These are phyloP conservation scores for Heliconius eleuchia DNA, from an alignment of 1,140 invertebrate genomes.

Conservation along the genomic window DNA sequence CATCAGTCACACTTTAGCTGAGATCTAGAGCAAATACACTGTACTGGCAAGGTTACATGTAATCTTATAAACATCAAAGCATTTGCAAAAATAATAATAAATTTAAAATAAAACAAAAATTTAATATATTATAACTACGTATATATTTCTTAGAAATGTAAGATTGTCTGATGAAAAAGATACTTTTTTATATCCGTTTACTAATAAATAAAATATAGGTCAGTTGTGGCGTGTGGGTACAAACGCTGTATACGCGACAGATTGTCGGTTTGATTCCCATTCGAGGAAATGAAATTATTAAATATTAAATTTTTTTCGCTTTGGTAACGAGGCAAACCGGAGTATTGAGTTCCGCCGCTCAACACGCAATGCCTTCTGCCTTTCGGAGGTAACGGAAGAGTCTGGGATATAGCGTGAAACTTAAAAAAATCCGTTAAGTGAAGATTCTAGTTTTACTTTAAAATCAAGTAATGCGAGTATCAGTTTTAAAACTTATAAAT, in stretches of 20 bases:
- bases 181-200: too few relatives aligned
- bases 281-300: too few relatives aligned
- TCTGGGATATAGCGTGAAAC: too few relatives aligned
- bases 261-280: too few relatives aligned
- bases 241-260: too few relatives aligned
- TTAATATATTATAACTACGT: neutral
- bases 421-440: neutral
- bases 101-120: neutral
- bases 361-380: too few relatives aligned
- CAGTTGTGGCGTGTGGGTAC: too few relatives aligned
- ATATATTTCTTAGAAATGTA: too few relatives aligned
- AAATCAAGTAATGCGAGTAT: neutral
- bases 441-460: neutral
- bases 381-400: too few relatives aligned
- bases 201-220: too few relatives aligned
- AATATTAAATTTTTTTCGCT: neutral
- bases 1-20: slow-evolving; percentile 28
- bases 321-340: neutral
- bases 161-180: too few relatives aligned
- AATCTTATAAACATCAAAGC: neutral
- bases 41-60: slow-evolving; percentile 18
- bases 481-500: neutral
- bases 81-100: neutral
- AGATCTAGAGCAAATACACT: slow-evolving; percentile 30
- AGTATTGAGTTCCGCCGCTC: too few relatives aligned